Percentiles rank a stretch among this genome's conserved stretches.
phyloP scores from a whole-genome alignment of 1,140 invertebrate species.

The Tetragnatha versicolor region DNA sequence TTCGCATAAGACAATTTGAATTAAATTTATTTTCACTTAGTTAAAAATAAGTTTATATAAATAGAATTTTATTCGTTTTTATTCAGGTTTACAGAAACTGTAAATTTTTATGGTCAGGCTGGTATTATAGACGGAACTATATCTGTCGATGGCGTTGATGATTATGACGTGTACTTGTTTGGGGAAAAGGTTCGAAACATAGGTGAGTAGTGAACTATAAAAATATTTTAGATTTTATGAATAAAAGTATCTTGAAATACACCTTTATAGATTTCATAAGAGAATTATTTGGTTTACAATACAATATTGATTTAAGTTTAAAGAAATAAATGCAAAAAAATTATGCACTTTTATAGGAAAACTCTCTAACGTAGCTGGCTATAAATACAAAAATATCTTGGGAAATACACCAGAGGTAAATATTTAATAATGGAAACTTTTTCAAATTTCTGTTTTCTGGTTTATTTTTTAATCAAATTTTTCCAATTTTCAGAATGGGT shows the following conservation, averaged over 20 bases:
- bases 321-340: not conserved
- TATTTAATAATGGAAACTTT: not conserved
- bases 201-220: not conserved
- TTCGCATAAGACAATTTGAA: not conserved
- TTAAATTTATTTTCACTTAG: not conserved
- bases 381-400: not conserved
- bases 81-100: not conserved
- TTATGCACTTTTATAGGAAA: not conserved
- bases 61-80: not conserved
- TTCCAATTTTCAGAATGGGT: too few relatives aligned
- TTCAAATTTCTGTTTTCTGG: not conserved
- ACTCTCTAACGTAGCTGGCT: not conserved
- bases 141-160: not conserved
- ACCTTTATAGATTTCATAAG: not conserved
- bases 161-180: slow-evolving; percentile 37
- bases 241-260: not conserved
- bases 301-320: not conserved
- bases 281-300: not conserved
- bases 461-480: not conserved
- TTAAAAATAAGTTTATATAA: not conserved
- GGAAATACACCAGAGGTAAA: slow-evolving; percentile 12
- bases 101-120: slow-evolving; percentile 9
- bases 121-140: slow-evolving; percentile 5
- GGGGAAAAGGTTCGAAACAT: slow-evolving; percentile 17
- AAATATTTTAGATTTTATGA: not conserved